phyloP scores from a whole-genome alignment of 1,140 invertebrate species.

The Drosophila nikananu region DNA sequence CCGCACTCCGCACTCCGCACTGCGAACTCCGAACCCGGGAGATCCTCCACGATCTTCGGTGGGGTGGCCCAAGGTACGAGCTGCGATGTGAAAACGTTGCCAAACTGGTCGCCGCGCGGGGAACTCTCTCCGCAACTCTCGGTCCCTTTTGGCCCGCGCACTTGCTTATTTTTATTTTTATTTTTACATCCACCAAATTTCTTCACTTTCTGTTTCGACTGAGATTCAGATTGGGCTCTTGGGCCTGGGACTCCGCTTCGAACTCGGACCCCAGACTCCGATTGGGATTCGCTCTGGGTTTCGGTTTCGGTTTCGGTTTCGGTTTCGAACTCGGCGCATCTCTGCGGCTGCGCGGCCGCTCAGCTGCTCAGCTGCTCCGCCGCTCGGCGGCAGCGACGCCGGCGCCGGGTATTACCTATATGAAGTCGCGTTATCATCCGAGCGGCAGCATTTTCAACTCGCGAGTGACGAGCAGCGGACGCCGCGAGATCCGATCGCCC shows the following conservation, averaged over 20 bases:
- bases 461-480: constrained; percentile 79
- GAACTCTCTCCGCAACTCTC: constrained; percentile 15
- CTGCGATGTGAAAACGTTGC: constrained; percentile 59
- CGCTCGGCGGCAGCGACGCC: constrained; percentile 19
- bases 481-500: constrained; percentile 11
- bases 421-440: constrained; percentile 80
- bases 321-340: constrained; percentile 51
- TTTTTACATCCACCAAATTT: constrained; percentile 58
- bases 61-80: background rate
- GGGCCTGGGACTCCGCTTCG: constrained; percentile 18
- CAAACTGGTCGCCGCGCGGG: constrained; percentile 61
- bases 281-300: constrained; percentile 22
- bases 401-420: constrained; percentile 72
- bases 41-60: constrained; percentile 4
- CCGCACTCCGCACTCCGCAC: background rate
- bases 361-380: constrained; percentile 31
- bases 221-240: background rate
- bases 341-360: constrained; percentile 40
- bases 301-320: constrained; percentile 20
- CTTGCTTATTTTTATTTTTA: background rate
- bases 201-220: constrained; percentile 71
- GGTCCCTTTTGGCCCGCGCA: constrained; percentile 17
- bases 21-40: constrained; percentile 7
- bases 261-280: constrained; percentile 8
- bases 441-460: constrained; percentile 79